Base-by-base conservation (phyloP, 2,113 vertebrate genomes). In the Microtus oregoni region DNA sequence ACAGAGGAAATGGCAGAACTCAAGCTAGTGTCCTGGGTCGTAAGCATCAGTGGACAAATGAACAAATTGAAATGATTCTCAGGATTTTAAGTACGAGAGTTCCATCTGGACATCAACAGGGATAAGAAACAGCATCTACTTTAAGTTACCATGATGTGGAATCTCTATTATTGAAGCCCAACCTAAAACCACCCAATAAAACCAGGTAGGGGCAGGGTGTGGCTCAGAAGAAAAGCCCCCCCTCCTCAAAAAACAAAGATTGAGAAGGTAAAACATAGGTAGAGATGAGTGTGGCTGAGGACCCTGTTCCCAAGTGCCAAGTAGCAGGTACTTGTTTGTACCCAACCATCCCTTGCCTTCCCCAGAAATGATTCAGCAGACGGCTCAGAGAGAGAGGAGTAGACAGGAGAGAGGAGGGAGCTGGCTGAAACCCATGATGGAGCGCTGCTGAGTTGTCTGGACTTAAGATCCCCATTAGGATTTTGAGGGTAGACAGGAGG, bases 81-180 rank as follows among this genome's bases (percentile, higher is more conserved):
- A 65, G 50, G 77, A 86, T 50, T 65, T 67, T 28, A 50, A 20
- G 58, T 13, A 85, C 32, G 20, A 85, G 65, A 81, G 28, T 22
- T 55, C 88, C 38, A 10, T 26, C 38, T 52, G 70, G 58, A 38
- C 63, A 92, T 86, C 52, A 19, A 44, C 19, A 6, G 38, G 67
- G 75, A 93, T 73, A 15, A 94, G 35, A 92, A 95, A 44, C 32
- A 26, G 13, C 35, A 75, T 85, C 24, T 94, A 1, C 17, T 26
- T 63, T 94, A 81, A 89, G 65, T 77, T 26, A 78, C 52, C 70
- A 35, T 63, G 32, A 61, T 55, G 91, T 76, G 70, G 38, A 4
- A 52, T 93, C 58, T 47, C 82, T 89, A 26, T 94, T 44, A 82
- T 83, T 93, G 63, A 47, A 95, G 82, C 73, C 73, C 44, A 86